phyloP scores from a whole-genome alignment of 2,888 invertebrate species.

The Caenorhabditis panamensis region DNA sequence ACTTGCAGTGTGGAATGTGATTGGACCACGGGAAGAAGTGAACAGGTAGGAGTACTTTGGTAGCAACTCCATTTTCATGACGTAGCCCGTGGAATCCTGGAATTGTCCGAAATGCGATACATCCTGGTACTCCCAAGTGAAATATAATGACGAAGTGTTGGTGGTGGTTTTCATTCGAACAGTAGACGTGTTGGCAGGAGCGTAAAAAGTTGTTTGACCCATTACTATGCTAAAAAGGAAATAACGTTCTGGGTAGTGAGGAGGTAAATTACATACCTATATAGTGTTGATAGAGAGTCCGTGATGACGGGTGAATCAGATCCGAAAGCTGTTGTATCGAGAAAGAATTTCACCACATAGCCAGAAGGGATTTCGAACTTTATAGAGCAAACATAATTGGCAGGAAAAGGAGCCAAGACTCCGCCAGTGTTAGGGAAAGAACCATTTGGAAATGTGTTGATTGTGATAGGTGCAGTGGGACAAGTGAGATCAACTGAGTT shows the following conservation, averaged over 20 bases:
- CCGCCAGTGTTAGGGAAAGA: conserved; percentile 10
- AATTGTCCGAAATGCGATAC: neutral
- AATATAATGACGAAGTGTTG: conserved; percentile 3
- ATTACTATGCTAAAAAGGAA: neutral
- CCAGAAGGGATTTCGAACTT: conserved; percentile 22
- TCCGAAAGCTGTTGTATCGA: neutral
- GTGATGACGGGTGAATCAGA: neutral
- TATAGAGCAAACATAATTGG: neutral
- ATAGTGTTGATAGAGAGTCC: neutral
- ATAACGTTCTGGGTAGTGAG: neutral
- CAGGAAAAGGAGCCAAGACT: neutral
- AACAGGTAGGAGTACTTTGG: conserved; percentile 8
- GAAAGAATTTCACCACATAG: neutral
- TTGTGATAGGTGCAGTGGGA: neutral
- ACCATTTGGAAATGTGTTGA: neutral
- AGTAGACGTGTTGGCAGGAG: conserved; percentile 10
- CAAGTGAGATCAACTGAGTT: conserved; percentile 20
- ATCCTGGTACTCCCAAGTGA: conserved; percentile 20
- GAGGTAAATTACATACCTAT: neutral
- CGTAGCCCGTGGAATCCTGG: neutral
- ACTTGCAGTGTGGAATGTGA: conserved; percentile 5
- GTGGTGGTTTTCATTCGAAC: neutral
- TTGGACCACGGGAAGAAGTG: neutral
- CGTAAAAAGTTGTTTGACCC: neutral
- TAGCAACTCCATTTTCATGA: neutral